Percentiles rank a stretch among this genome's conserved stretches.
Conservation (phyloP, 2,113 vertebrate species). For the Accipiter virgatus region DNA sequence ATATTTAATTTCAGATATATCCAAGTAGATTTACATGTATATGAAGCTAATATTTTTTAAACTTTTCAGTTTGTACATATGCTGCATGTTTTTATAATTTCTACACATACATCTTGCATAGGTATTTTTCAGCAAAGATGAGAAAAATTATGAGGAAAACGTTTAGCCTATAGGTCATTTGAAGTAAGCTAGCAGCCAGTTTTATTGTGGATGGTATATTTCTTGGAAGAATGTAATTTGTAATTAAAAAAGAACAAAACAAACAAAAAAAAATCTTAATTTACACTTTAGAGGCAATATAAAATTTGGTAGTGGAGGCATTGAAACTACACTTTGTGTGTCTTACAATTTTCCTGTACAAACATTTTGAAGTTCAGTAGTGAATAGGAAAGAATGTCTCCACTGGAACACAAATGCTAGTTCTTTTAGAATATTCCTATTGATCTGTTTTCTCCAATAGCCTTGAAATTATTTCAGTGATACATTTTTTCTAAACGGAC, state of each 20-base stretch:
- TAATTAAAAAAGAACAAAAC: constrained; percentile 25
- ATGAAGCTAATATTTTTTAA: constrained; percentile 86
- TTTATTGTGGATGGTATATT: constrained; percentile 65
- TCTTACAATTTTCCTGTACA: constrained; percentile 63
- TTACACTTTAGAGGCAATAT: constrained; percentile 45
- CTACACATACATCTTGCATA: constrained; percentile 72
- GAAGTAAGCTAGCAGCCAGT: constrained; percentile 55
- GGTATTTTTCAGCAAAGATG: constrained; percentile 73
- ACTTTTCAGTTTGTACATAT: constrained; percentile 82
- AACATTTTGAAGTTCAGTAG: constrained; percentile 63
- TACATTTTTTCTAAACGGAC: background rate
- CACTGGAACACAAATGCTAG: constrained; percentile 32
- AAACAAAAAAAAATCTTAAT: constrained; percentile 36
- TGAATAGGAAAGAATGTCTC: constrained; percentile 55
- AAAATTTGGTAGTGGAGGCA: constrained; percentile 53
- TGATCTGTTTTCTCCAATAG: background rate
- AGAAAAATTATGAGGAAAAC: constrained; percentile 56
- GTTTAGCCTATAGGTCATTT: constrained; percentile 59
- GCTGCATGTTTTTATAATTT: constrained; percentile 84
- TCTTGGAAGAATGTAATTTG: constrained; percentile 72
- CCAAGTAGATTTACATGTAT: constrained; percentile 83
- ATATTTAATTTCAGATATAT: constrained; percentile 82
- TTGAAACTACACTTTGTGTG: constrained; percentile 41
- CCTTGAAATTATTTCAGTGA: constrained; percentile 21
- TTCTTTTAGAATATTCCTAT: constrained; percentile 57